Base-by-base conservation (phyloP, 1,140 invertebrate species). In the Eupristina koningsbergeri region DNA sequence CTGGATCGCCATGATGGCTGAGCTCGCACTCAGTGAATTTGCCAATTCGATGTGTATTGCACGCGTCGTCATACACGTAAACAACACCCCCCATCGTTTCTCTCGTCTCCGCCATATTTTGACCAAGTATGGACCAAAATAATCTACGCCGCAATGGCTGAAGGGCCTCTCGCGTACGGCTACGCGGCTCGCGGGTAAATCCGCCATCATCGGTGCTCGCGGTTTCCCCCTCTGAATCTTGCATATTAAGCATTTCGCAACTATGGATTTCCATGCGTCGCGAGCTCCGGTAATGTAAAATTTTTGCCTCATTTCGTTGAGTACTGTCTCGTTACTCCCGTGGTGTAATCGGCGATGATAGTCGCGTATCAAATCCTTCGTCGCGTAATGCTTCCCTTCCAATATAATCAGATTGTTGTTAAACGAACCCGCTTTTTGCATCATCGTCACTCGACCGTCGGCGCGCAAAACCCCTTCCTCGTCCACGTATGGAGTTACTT, bases 61-160 rank as follows among this genome's bases (percentile, higher is more conserved):
- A n/a, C n/a, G n/a, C n/a, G n/a, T n/a, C n/a, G n/a, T n/a, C n/a
- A n/a, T n/a, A n/a, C n/a, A n/a, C n/a, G n/a, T n/a, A n/a, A n/a
- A n/a, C n/a, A n/a, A n/a, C n/a, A n/a, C n/a, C n/a, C n/a, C n/a
- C n/a, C n/a, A n/a, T n/a, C n/a, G n/a, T n/a, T n/a, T n/a, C n/a
- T n/a, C 0, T 85, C 86, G 2, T 89, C 26, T 81, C 89, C 88
- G 5, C 89, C 34, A 31, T 89, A 86, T 17, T 88, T 81, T 8
- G 88, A 88, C 61, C 87, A 39, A 8, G 86, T 84, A 45, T 45
- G 5, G 13, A 39, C n/a, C n/a, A n/a, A n/a, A n/a, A n/a, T n/a
- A n/a, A n/a, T n/a, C n/a, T n/a, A n/a, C n/a, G n/a, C n/a, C 71
- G 19, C 41, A 45, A n/a, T 74, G 39, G 5, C 9, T 74, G 63